Base-by-base conservation (phyloP, 2,113 vertebrate genomes). In the Acinonyx jubatus region DNA sequence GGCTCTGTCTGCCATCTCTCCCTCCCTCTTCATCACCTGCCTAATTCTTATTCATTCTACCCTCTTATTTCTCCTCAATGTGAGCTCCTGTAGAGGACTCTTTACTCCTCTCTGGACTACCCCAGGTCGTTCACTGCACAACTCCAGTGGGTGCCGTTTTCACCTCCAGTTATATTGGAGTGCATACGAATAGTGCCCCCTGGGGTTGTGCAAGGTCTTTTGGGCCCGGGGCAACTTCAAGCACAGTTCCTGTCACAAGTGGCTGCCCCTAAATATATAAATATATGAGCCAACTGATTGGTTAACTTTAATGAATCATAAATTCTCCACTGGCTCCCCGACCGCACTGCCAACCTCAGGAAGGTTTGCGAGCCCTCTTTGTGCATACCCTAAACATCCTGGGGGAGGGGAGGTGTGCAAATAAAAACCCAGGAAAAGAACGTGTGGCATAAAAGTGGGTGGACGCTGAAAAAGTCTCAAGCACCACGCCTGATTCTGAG, bases 81-180 rank as follows among this genome's bases (percentile, higher is more conserved):
- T 19, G 19, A 88, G 14, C 29, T 36, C 7, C 38, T 45, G 45
- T 33, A 52, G 10, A 69, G 48, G 74, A 76, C 48, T 61, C 4
- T 38, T 57, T 38, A 1, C 8, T 69, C 33, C 7, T 29, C 9
- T 68, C 71, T 79, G 16, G 21, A 25, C 36, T 13, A 16, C 31
- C 23, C 18, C 27, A 6, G 45, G 45, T 45, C 7, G 45, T 45
- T 45, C 45, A 68, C 23, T 33, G 31, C 11, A 5, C 27, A 29
- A 10, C 7, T 63, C 33, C 12, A 71, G 11, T 2, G 18, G 18
- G 74, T 15, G 45, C 38, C 31, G 11, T 27, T 71, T 25, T 87
- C 33, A 11, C 9, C 1, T 5, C 29, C 31, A 16, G 21, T 31
- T 33, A 7, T 16, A 5, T 2, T 7, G 33, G 7, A 33, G 41